Conservation (phyloP, 2,113 vertebrate species). For the Lynx canadensis region DNA sequence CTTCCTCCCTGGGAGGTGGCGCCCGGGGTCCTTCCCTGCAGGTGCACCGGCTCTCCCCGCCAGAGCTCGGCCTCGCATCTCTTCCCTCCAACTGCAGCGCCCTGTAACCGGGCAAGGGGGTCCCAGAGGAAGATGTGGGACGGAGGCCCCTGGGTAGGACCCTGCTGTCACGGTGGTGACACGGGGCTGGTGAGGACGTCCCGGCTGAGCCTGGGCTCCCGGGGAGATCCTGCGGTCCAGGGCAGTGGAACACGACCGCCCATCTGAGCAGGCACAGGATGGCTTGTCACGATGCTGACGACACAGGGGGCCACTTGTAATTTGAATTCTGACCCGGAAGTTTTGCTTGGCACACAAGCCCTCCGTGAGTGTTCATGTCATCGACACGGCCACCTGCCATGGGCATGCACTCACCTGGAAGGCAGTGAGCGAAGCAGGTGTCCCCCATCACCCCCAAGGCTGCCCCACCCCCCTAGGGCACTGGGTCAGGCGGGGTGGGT, state of each 20-base stretch:
- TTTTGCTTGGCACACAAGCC: rapidly evolving
- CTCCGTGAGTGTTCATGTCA: background rate
- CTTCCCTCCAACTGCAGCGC: background rate
- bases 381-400: rapidly evolving
- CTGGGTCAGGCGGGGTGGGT: too few species aligned
- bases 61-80: rapidly evolving
- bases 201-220: background rate
- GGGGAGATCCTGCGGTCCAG: background rate
- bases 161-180: too few species aligned
- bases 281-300: rapidly evolving
- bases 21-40: background rate
- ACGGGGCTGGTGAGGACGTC: rapidly evolving
- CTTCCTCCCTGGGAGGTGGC: background rate
- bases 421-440: background rate
- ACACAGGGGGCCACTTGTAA: too few species aligned
- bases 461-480: background rate
- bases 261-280: background rate
- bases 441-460: too few species aligned
- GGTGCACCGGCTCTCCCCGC: background rate
- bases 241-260: too few species aligned
- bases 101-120: too few species aligned
- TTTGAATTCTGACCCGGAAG: background rate
- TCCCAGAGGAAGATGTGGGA: background rate
- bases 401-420: too few species aligned
- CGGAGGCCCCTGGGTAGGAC: background rate